Base-by-base conservation (phyloP, 2,797 vertebrate species). In the Dipus sagitta region DNA sequence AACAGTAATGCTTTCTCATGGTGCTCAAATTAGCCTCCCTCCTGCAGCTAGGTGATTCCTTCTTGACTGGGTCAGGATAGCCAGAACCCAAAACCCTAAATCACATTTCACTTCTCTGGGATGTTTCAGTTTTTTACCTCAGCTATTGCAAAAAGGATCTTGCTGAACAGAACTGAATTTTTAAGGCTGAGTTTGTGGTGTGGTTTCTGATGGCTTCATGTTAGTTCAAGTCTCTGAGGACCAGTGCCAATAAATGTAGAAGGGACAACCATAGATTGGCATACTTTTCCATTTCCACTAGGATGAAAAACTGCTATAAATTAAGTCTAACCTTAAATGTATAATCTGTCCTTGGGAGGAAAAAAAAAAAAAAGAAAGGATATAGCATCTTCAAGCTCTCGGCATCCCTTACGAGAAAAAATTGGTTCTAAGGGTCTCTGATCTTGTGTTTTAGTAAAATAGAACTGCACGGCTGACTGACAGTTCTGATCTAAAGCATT, bases 401-500 rank as follows among this genome's bases (percentile, higher is more conserved):
- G 97, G 98, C 98, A 97, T 98, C 98, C 98, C 98, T 98, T 98
- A 98, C 96, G 91, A 99, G 98, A 98, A 99, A 98, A 98, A 98
- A 98, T 97, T 98, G 98, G 98, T 98, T 99, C 98, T 98, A 98
- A 98, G 98, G 98, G 98, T 98, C 98, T 99, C 98, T 99, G 99
- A 99, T 99, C 99, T 99, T 98, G 98, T 98, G 98, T 98, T 98
- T 99, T 98, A 98, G 98, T 98, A 98, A 98, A 99, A 99, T 98
- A 98, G 98, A 98, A 98, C 98, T 98, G 98, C 98, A 98, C 98
- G 98, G 98, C 98, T 99, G 99, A 99, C 98, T 99, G 99, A 99
- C 99, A 99, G 99, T 98, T 99, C 98, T 98, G 99, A 99, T 99
- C 99, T 99, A 98, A 99, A 99, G 99, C 99, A 98, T 98, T 99